Conservation (phyloP, 1,140 invertebrate genomes). For the Batillaria attramentaria region DNA sequence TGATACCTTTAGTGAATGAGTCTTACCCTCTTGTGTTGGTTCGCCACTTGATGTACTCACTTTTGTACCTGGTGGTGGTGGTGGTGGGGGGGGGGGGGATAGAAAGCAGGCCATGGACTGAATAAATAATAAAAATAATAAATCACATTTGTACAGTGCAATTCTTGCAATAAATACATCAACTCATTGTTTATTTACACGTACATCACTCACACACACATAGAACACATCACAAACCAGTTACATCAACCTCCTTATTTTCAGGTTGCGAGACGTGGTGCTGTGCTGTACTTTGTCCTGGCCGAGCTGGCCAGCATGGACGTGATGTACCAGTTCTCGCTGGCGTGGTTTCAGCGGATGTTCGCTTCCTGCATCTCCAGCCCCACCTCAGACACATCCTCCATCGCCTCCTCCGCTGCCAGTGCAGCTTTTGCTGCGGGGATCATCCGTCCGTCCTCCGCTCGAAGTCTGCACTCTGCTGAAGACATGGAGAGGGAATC, state of each 20-base stretch:
- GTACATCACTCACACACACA: background rate
- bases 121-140: too few relatives aligned
- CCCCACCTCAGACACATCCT: constrained; percentile 18
- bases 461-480: constrained; percentile 18
- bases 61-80: too few relatives aligned
- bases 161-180: too few relatives aligned
- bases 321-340: constrained; percentile 72
- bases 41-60: background rate
- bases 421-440: constrained; percentile 16
- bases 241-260: constrained; percentile 10
- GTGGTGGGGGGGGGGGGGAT: too few relatives aligned
- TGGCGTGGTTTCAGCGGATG: constrained; percentile 70
- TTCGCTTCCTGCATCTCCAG: constrained; percentile 61
- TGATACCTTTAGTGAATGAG: too few relatives aligned
- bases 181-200: too few relatives aligned
- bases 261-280: constrained; percentile 70
- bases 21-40: background rate
- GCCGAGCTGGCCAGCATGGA: constrained; percentile 69
- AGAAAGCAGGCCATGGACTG: too few relatives aligned
- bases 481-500: constrained; percentile 9
- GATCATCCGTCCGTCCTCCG: constrained; percentile 25
- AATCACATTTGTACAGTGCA: too few relatives aligned
- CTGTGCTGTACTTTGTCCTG: constrained; percentile 71
- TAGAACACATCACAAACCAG: too few relatives aligned
- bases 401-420: constrained; percentile 15